Evolutionary conservation across 2,888 invertebrate genomes (phyloP).

Genomic region (Agriopis aurantiaria): DNA sequence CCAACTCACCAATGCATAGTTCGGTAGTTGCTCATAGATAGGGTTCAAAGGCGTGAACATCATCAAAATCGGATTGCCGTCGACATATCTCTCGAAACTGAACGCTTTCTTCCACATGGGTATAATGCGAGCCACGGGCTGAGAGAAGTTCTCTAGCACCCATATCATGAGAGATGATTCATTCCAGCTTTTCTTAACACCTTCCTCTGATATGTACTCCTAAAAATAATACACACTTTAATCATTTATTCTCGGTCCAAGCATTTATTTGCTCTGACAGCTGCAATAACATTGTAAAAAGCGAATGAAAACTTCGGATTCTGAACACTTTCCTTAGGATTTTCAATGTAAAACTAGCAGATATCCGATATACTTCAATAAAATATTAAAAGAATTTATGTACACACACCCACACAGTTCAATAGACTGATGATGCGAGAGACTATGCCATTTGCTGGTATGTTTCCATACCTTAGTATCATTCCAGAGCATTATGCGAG

Average conservation of each 20-base stretch:
- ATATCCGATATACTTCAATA: no score
- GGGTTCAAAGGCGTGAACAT: constrained; percentile 93
- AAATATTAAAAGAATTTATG: no score
- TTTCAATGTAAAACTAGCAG: no score
- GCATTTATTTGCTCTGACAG: no score
- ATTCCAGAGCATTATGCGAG: constrained; percentile 90
- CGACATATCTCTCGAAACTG: constrained; percentile 88
- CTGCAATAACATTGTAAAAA: no score
- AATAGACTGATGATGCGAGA: no score
- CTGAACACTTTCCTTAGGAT: no score
- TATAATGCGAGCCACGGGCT: constrained; percentile 89
- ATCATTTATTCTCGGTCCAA: not conserved
- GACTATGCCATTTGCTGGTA: not conserved
- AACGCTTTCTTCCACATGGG: constrained; percentile 91
- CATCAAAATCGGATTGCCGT: constrained; percentile 90
- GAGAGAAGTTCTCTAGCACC: constrained; percentile 87
- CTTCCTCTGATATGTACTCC: constrained; percentile 83
- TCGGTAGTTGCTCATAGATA: constrained; percentile 88
- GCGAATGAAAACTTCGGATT: no score
- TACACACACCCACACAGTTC: no score
- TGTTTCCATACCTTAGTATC: constrained; percentile 86
- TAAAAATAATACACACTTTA: constrained; percentile 51
- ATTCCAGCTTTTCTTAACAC: constrained; percentile 65
- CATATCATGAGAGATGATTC: constrained; percentile 83
- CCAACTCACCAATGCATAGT: constrained; percentile 89